These are phyloP conservation scores for Coccyzus lansbergi DNA, from an alignment of 2,797 vertebrate species.

Conservation along the genomic window DNA sequence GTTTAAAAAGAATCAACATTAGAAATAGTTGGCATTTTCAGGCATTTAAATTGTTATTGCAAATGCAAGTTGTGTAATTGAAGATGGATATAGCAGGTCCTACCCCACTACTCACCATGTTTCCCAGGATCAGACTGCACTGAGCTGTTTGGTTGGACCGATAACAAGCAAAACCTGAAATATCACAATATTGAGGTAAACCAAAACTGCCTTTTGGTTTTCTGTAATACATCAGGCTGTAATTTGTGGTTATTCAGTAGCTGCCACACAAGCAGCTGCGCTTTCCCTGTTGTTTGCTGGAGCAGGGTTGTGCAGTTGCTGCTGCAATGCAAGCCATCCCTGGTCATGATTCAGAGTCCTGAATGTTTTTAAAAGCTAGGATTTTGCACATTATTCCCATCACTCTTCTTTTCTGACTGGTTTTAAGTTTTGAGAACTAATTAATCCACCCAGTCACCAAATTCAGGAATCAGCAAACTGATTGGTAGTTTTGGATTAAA, in stretches of 20 bases:
- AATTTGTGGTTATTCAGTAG: background rate
- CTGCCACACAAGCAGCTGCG: background rate
- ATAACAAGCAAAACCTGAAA: background rate
- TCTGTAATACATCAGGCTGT: background rate
- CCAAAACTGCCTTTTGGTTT: background rate
- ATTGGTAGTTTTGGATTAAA: background rate
- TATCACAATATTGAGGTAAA: background rate
- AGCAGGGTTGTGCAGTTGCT: background rate
- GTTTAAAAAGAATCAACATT: background rate
- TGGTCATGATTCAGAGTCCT: background rate
- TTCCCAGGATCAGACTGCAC: background rate
- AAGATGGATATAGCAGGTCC: background rate
- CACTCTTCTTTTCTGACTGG: background rate
- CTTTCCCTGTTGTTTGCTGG: background rate
- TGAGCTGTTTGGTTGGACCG: background rate
- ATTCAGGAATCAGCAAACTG: background rate
- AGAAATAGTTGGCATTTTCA: background rate
- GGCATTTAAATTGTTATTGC: background rate
- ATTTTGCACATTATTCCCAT: background rate
- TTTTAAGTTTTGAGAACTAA: background rate
- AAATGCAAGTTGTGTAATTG: rapidly evolving
- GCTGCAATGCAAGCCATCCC: background rate
- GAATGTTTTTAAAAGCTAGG: background rate
- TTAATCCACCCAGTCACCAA: background rate
- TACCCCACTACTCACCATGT: background rate